Base-by-base conservation (phyloP, 2,797 vertebrate species). In the Heterohyrax brucei region DNA sequence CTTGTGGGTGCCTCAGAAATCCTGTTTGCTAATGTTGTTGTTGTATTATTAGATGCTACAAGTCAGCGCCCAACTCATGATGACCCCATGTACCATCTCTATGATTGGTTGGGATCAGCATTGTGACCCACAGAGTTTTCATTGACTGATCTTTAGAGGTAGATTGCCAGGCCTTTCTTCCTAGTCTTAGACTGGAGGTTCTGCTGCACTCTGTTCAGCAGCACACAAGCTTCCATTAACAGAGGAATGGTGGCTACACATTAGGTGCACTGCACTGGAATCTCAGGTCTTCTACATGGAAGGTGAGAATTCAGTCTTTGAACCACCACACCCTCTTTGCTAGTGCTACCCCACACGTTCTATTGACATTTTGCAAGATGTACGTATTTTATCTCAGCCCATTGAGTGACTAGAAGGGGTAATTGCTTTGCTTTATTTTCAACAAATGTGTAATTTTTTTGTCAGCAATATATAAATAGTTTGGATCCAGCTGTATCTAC, bases 381-480 rank as follows among this genome's bases (percentile, higher is more conserved):
- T 86, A 70, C 87, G 62, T 80, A 84, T 96, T 96, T 94, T 19
- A 87, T 84, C 73, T 83, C 44, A 59, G 84, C 75, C 33, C 70
- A 76, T 19, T 78, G 53, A 93, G 39, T 80, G 84, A 73, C 59
- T 46, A 64, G 70, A 92, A 93, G 62, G 26, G 78, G 33, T 13
- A 56, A 84, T 92, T 96, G 12, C 50, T 44, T 96, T 13, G 1
- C 30, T 96, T 95, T 70, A 70, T 95, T 97, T 95, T 95, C 88
- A 59, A 10, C 75, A 83, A 93, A 78, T 86, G 46, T 85, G 28
- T 87, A 87, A 66, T 24, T 44, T 93, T 96, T 94, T 89, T 14
- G 22, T 95, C 50, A 48, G n/a, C 18, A 93, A 95, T 93, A 92
- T 89, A 89, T 62, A 85, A 96, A 64, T 91, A 39, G 6, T 82